Conservation (phyloP, 1,140 invertebrate species). For the Agrypnia vestita region DNA sequence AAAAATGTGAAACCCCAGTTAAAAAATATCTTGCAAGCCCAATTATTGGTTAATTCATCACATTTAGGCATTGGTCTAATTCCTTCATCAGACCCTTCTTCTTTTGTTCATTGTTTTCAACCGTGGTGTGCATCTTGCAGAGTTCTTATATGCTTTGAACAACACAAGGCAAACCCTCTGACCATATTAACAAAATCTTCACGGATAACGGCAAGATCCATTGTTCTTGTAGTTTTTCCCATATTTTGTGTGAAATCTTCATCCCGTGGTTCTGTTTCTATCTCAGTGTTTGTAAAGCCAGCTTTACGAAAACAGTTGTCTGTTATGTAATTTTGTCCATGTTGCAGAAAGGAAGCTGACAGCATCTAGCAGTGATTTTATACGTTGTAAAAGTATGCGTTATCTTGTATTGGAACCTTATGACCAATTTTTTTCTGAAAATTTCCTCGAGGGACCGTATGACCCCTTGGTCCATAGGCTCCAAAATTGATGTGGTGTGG, state of each 20-base stretch:
- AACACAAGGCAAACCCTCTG: not conserved
- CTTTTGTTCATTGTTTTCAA: not conserved
- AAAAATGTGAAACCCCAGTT: not conserved
- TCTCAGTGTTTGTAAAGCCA: not conserved
- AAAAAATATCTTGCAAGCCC: not conserved
- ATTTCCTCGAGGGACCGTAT: conserved; percentile 62
- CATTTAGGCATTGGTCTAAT: not conserved
- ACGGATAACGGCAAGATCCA: not conserved
- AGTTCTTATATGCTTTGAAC: not conserved
- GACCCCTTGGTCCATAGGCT: conserved; percentile 66
- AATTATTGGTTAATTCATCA: not conserved
- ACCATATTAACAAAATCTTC: not conserved
- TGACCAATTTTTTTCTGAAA: conserved; percentile 54
- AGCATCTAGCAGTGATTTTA: not conserved
- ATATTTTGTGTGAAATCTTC: not conserved
- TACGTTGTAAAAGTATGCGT: not conserved
- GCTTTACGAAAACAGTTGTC: not conserved
- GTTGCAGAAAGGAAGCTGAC: not conserved
- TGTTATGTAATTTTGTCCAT: too few relatives aligned
- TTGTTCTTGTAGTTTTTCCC: not conserved
- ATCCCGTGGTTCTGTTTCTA: not conserved
- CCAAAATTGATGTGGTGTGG: conserved; percentile 68
- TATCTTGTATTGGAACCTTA: not conserved
- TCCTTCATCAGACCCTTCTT: not conserved
- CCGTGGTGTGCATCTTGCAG: not conserved